Evolutionary conservation across 2,113 vertebrate species (phyloP).

Genomic region (Catharus fuscescens): DNA sequence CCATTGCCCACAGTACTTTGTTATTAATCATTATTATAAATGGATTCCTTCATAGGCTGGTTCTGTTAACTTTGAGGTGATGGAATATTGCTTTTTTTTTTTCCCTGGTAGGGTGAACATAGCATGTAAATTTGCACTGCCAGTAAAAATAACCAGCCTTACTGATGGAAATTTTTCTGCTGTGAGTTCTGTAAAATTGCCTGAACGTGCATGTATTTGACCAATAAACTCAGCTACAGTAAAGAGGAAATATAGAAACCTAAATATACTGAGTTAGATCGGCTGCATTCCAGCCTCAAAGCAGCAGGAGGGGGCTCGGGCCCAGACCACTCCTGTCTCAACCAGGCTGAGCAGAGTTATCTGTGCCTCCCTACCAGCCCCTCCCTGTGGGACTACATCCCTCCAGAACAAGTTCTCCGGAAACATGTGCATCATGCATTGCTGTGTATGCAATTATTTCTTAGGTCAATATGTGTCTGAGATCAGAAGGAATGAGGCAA

Average conservation of each 20-base stretch:
- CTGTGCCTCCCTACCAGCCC: rapidly evolving
- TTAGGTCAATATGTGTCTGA: background rate
- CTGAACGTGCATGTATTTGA: background rate
- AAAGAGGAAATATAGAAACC: background rate
- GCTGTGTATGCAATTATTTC: background rate
- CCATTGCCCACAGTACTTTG: conserved; percentile 25
- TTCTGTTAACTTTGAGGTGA: conserved; percentile 1
- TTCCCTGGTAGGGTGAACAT: background rate
- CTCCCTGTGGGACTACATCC: too few relatives aligned
- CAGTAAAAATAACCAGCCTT: background rate
- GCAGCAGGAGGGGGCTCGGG: background rate
- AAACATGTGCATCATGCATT: background rate
- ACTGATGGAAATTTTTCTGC: background rate
- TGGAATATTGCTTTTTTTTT: background rate
- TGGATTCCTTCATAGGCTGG: background rate
- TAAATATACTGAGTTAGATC: background rate
- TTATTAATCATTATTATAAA: conserved; percentile 58
- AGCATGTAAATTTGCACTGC: background rate
- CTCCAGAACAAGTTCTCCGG: background rate
- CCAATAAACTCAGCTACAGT: background rate
- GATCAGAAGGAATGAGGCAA: background rate
- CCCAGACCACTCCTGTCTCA: background rate
- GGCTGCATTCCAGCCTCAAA: background rate
- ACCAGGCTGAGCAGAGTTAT: background rate
- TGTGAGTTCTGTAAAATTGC: background rate